Evolutionary conservation across 2,888 invertebrate species (phyloP), one percentile per base, ranked within the genome.

Genomic region (Zygaena filipendulae): DNA sequence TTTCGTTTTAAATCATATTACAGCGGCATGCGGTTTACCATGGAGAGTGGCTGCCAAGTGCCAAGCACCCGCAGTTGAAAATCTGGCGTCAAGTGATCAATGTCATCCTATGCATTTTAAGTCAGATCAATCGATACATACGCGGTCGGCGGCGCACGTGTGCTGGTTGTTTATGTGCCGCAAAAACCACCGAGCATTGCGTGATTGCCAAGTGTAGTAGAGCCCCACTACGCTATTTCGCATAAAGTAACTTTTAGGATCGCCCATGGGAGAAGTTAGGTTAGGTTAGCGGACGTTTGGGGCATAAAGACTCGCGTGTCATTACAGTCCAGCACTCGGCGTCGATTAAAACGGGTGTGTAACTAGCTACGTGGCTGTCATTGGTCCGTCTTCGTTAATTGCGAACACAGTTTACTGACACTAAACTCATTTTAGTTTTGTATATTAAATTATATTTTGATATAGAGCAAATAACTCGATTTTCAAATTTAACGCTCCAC

Each of bases 111-210:
- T 69, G 64, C 66, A 67, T 70, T 74, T 71, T 68, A 68, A 75
- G 66, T 69, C 55, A 59, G 60, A 68, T 70, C 66, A 71, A 75
- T 77, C 70, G 70, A 70, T 70, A 59, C 47, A 70, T 70, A 59
- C 47, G 71, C 58, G 71, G 69, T 64, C 51, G 52, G 59, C 49
- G 51, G 55, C 61, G 53, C 68, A 67, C 64, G 62, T 61, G 69
- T 61, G 69, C 55, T 59, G 53, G 58, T 74, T 71, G 75, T 77
- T 77, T 75, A 77, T 77, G 74, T 52, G 49, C 71, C 72, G 49
- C 74, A 72, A 68, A 68, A 69, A 64, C 79, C 74, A 49, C 71
- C 48, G 57, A 59, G 62, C 71, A 66, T 64, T 67, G 72, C 57
- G 59, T 59, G 57, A 60, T 58, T 71, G 70, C 75, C 75, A 77